These are phyloP conservation scores for Megalurothrips usitatus DNA, from an alignment of 2,888 invertebrate species.

Conservation along the genomic window DNA sequence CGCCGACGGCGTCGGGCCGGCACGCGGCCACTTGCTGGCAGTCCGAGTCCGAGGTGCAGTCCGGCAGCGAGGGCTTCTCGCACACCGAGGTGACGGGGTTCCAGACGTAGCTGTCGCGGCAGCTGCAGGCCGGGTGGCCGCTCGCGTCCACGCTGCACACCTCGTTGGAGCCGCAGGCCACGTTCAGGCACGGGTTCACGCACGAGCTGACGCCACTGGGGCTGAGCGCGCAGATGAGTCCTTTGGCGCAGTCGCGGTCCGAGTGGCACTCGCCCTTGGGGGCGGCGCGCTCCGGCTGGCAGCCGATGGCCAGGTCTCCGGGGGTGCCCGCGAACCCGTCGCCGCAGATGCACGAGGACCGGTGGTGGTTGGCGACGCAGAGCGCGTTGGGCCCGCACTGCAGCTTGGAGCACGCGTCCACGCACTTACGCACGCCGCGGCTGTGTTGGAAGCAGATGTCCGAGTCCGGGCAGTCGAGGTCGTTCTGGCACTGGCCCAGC, in stretches of 20 bases:
- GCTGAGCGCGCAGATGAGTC: constrained; percentile 63
- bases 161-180: constrained; percentile 80
- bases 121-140: constrained; percentile 72
- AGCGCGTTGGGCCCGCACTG: constrained; percentile 88
- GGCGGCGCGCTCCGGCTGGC: constrained; percentile 62
- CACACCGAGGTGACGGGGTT: constrained; percentile 76
- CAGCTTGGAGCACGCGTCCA: constrained; percentile 79
- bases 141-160: constrained; percentile 63
- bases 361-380: constrained; percentile 77
- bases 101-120: constrained; percentile 73
- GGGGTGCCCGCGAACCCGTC: constrained; percentile 80
- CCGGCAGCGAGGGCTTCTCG: constrained; percentile 82
- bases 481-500: constrained; percentile 72
- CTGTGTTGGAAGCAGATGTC: constrained; percentile 85
- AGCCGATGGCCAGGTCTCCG: constrained; percentile 70
- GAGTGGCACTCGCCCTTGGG: constrained; percentile 60
- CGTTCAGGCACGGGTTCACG: constrained; percentile 70
- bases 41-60: constrained; percentile 66
- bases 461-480: constrained; percentile 73
- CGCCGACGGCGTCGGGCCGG: constrained; percentile 76
- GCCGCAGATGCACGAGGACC: constrained; percentile 79
- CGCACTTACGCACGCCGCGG: constrained; percentile 72
- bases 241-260: constrained; percentile 67
- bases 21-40: constrained; percentile 69
- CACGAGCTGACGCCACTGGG: constrained; percentile 64